Evolutionary conservation across 2,797 vertebrate genomes (phyloP), one percentile per base, ranked within the genome.

Genomic region (Hemibagrus guttatus): DNA sequence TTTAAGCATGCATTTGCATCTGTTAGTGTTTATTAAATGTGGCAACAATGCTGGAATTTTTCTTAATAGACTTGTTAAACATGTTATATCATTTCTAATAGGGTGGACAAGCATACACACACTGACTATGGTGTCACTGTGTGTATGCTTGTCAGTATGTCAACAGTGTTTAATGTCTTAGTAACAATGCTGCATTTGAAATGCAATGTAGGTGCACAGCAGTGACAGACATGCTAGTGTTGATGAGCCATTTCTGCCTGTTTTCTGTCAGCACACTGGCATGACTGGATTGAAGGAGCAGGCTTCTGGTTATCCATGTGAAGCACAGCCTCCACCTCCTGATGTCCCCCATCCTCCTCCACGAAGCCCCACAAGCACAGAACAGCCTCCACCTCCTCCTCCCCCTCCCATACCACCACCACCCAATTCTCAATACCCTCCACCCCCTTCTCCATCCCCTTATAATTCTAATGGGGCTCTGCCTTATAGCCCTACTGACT

Each of bases 251-350:
- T 9, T 19, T 82, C 46, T 82, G 42, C 11, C n/a, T 78, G 16
- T 49, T 46, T 56, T 35, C 19, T 89, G 11, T 93, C 26, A 95
- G 96, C 92, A 95, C 92, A 88, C 94, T 88, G 81, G 93, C 52
- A 94, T 97, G 91, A 91, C 97, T 92, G 92, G 96, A 94, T 87
- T 95, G 94, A 92, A 96, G 93, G 95, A 95, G 84, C 95, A 95
- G 89, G 89, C 94, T 17, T 85, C 94, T 89, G 88, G 54, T 88
- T 96, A 96, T 87, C 78, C 93, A 3, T 92, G 92, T 91, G 95
- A 93, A 93, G 92, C 83, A 85, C 96, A 95, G 9, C 93, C 95
- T 6, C 93, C 94, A 61, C 91, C 92, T 46, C 93, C 96, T 12
- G 84, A 95, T 21, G 56, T 93, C 26, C 93, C 96, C 26, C 97